Evolutionary conservation across 2,797 vertebrate species (phyloP).

Genomic region (Platalea minor): DNA sequence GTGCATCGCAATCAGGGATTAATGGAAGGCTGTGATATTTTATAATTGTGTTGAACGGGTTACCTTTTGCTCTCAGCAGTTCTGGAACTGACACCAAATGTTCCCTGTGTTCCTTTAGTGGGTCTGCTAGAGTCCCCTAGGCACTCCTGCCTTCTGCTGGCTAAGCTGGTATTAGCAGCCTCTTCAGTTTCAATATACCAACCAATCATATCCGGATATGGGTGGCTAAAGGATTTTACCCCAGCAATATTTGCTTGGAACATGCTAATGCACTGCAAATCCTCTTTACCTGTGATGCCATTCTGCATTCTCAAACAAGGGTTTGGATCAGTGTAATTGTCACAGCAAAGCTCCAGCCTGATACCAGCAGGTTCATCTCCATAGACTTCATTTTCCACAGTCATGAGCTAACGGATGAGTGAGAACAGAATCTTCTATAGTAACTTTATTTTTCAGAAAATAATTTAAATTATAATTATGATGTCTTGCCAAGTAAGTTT

Average conservation of each 20-base stretch:
- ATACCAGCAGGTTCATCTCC: neutral
- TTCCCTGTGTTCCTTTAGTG: neutral
- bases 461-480: neutral
- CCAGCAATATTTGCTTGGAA: neutral
- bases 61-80: neutral
- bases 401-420: neutral
- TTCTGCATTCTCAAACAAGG: neutral
- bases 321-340: neutral
- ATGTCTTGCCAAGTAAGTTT: neutral
- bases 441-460: neutral
- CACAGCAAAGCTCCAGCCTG: neutral
- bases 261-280: neutral
- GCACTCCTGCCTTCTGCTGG: conserved; percentile 69
- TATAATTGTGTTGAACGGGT: neutral
- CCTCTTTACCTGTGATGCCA: neutral
- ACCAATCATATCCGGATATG: fast-evolving
- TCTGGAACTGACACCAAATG: neutral
- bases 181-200: neutral
- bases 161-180: conserved; percentile 30
- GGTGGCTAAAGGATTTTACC: neutral
- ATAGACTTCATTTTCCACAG: neutral
- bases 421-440: neutral
- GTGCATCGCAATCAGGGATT: neutral
- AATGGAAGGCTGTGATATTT: neutral
- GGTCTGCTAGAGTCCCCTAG: conserved; percentile 13